Conservation (phyloP, 64 coral and sea anemone genomes). For the Dendronephthya gigantea region DNA sequence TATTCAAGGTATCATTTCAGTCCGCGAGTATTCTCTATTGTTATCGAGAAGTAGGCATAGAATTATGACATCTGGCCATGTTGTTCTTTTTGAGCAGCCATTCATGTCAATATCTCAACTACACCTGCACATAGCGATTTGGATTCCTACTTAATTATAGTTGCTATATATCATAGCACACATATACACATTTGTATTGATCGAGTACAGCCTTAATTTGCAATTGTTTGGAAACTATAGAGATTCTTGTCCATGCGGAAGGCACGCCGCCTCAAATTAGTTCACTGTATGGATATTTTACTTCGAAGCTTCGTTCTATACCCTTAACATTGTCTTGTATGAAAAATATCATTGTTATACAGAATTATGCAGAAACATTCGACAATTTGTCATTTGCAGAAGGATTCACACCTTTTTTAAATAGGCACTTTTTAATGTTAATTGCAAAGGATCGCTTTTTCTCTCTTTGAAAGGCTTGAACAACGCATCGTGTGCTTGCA, state of each 20-base stretch:
- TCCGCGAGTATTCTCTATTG: neutral
- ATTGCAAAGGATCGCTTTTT: neutral
- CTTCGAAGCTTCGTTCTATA: no score
- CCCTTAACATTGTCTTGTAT: no score
- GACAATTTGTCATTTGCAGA: neutral
- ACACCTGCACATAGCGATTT: neutral
- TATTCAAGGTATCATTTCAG: neutral
- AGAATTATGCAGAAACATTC: neutral
- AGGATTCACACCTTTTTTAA: neutral
- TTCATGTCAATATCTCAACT: neutral
- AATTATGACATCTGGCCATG: neutral
- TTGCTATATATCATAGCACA: neutral
- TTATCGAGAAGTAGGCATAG: neutral
- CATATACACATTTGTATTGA: neutral
- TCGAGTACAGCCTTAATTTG: neutral
- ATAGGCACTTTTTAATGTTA: neutral
- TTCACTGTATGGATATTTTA: no score
- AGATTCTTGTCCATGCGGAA: neutral
- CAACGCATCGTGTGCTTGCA: constrained; percentile 5
- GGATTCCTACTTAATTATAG: neutral
- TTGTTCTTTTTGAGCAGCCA: neutral
- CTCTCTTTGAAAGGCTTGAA: neutral
- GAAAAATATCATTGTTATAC: no score
- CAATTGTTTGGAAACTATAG: neutral
- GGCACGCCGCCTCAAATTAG: no score